Evolutionary conservation across 2,113 vertebrate species (phyloP), one percentile per base, ranked within the genome.

Genomic region (Epinephelus moara): DNA sequence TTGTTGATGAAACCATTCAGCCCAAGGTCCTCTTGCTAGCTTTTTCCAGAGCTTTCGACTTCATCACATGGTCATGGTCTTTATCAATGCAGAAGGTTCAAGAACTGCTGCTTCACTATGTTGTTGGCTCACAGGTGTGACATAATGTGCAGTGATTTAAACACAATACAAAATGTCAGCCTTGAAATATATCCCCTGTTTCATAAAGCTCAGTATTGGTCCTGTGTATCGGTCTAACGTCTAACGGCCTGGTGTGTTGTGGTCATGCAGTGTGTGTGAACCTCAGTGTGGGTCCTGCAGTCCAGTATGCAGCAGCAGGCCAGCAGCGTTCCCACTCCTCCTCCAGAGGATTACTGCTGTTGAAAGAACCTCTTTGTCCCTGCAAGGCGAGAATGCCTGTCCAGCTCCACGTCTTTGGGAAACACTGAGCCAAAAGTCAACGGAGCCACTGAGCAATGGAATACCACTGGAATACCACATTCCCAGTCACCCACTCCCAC

Each of bases 281-380:
- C 37, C 23, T 23, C 2, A 30, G 72, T 68, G 69, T 40, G 23
- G 62, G 27, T 67, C 47, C 66, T 66, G 81, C 70, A n/a, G 55
- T 81, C 69, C 83, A 60, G 72, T 42, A n/a, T 68, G 72, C 77
- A 78, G 88, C 77, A 42, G 73, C 80, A 27, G 81, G 47, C 78
- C 84, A 40, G 70, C 47, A 68, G 60, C 2, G 19, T 33, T 84
- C 89, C 85, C 87, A n/a, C 72, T 78, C 85, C 84, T 89, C 86
- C 88, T 90, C 70, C 77, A 75, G 67, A 85, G 93, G 90, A 93
- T 94, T 93, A 90, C 78, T 82, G 87, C 55, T 33, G 76, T 61
- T 95, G 83, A 94, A 95, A 93, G 90, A 89, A 75, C 9, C 78
- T 92, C 93, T 94, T 95, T 95, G 92, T 95, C 80, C 61, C 33